A percentile compares a stretch with the other conserved stretches of the same genome.
These are phyloP conservation scores for Cyprinodon diabolis DNA, from an alignment of 2,797 vertebrate genomes.

Conservation along the genomic window DNA sequence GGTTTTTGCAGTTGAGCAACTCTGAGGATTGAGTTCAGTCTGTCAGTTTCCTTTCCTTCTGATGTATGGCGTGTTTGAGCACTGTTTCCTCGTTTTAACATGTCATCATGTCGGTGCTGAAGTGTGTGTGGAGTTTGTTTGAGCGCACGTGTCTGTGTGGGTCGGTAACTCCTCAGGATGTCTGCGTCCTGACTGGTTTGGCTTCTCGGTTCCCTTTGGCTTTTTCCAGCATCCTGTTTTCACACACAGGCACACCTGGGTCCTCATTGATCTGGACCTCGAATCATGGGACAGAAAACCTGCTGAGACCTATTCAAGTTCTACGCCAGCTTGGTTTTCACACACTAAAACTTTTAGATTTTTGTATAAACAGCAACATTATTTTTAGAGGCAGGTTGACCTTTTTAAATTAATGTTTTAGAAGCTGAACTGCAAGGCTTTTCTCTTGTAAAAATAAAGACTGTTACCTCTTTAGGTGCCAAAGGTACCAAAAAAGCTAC, in stretches of 20 bases:
- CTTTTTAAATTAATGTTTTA: neutral
- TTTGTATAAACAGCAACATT: neutral
- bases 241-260: constrained; percentile 39
- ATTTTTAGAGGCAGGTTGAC: neutral
- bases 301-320: neutral
- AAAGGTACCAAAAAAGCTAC: neutral
- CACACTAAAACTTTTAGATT: neutral
- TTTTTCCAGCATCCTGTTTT: constrained; percentile 61
- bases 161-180: constrained; percentile 54
- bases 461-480: neutral
- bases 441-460: neutral
- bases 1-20: constrained; percentile 13
- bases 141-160: constrained; percentile 14
- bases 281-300: neutral
- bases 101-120: constrained; percentile 19
- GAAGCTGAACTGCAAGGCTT: neutral
- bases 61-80: neutral
- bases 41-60: constrained; percentile 20
- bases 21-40: constrained; percentile 17
- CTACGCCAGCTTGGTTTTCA: neutral
- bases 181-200: constrained; percentile 65
- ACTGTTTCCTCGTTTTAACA: constrained; percentile 13
- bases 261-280: constrained; percentile 1
- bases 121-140: constrained; percentile 12
- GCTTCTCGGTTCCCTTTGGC: constrained; percentile 51